A percentile compares a stretch with the other conserved stretches of the same genome.
Conservation (phyloP, 2,888 invertebrate genomes). For the Hydrotaea diabolus region DNA sequence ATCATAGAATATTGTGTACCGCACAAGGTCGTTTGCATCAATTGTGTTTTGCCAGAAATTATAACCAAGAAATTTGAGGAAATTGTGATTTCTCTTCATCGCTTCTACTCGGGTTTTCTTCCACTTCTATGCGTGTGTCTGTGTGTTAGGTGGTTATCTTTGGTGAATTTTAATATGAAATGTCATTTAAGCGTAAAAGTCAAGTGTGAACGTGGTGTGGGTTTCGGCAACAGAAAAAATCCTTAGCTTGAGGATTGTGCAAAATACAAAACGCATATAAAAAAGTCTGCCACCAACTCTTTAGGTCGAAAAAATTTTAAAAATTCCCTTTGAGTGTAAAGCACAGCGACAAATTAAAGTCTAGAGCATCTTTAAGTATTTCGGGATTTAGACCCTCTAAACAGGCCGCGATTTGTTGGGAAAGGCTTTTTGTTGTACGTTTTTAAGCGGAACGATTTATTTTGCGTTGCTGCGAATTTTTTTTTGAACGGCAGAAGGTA, state of each 20-base stretch:
- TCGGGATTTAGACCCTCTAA: background rate
- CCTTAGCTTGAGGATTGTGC: slow-evolving; percentile 30
- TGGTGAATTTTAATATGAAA: slow-evolving; percentile 46
- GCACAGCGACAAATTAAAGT: background rate
- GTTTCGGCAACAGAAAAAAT: background rate
- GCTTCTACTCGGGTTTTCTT: background rate
- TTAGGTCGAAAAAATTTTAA: background rate
- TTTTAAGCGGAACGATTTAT: no score
- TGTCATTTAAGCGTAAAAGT: slow-evolving; percentile 48
- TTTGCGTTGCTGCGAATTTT: no score
- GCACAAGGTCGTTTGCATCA: slow-evolving; percentile 43
- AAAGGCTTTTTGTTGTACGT: background rate
- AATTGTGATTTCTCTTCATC: slow-evolving; percentile 6
- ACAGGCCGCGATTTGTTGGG: background rate
- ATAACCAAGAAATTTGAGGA: slow-evolving; percentile 27
- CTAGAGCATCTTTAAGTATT: background rate
- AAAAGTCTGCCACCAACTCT: background rate
- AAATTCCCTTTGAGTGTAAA: background rate
- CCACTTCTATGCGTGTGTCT: background rate
- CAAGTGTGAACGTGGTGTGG: background rate
- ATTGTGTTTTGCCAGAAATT: slow-evolving; percentile 45
- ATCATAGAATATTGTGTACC: background rate
- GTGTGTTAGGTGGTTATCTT: slow-evolving; percentile 36
- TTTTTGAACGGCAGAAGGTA: no score
- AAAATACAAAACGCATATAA: slow-evolving; percentile 5